Evolutionary conservation across 2,888 invertebrate genomes (phyloP), one percentile per base, ranked within the genome.

Genomic region (Yponomeuta cagnagella): DNA sequence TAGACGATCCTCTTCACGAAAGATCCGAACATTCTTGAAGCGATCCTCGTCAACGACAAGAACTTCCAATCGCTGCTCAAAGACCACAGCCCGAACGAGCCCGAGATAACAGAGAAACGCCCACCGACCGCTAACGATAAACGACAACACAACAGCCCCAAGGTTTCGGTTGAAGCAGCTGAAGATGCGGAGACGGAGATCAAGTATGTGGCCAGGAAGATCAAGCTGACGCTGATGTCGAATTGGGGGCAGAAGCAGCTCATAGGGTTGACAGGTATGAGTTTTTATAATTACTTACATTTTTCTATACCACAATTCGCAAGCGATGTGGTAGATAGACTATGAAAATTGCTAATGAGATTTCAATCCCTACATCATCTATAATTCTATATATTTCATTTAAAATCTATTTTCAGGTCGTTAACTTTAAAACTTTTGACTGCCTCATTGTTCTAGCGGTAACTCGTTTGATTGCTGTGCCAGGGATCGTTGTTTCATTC

Each of bases 1-100:
- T 90, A 97, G 97, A 97, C 97, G 10, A 97, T 97, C 74, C 90
- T 97, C 71, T 97, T 97, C 83, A 97, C 97, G 33, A 96, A 95
- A 74, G 95, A 96, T 76, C 94, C 96, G 58, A 82, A 85, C 30
- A 96, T 97, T 71, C 88, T 97, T 52, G 96, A 92, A 75, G 75
- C 84, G 0, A 80, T 90, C 72, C 82, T 90, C 82, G 74, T 76
- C 48, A 88, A 88, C 74, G 92, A 91, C 74, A 86, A 83, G 73
- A 86, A 88, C 74, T 89, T 90, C 78, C 87, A 89, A 82, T 82
- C 82, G 3, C 78, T 91, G 2, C 79, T 90, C 3, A 87, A 87
- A 73, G 90, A 89, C 74, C 91, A 90, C 67, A 89, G 85, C 73
- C 88, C 68, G n/a, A 23, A 81, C 0, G 71, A 82, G 71, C 75